These are phyloP conservation scores for Hypotaenidia okinawae DNA, from an alignment of 2,797 vertebrate genomes.

Conservation along the genomic window DNA sequence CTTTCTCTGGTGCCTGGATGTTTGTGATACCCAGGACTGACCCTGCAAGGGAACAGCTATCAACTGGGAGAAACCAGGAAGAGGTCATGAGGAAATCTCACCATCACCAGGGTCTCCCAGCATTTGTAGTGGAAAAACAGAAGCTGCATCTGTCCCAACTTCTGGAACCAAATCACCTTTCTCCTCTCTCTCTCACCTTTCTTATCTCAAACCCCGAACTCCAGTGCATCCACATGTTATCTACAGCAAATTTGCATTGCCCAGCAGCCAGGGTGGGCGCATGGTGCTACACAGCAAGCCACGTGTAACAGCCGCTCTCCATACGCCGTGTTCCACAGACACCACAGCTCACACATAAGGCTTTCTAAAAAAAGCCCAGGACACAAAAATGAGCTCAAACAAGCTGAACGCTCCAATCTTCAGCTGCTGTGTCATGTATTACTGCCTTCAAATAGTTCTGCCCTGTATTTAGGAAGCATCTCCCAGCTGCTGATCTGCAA, in stretches of 20 bases:
- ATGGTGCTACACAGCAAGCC: rapidly evolving
- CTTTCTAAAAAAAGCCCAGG: neutral
- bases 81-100: no score
- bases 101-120: no score
- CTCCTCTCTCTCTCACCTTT: no score
- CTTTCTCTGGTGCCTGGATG: no score
- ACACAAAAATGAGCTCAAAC: neutral
- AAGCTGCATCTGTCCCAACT: no score
- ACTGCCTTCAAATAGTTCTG: neutral
- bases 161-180: no score
- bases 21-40: no score
- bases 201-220: neutral
- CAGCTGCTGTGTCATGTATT: neutral
- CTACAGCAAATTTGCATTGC: neutral
- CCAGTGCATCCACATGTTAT: neutral
- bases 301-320: neutral
- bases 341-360: neutral
- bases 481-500: slow-evolving; percentile 20
- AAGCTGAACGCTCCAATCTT: neutral
- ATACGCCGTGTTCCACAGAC: rapidly evolving
- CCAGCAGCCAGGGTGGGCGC: neutral
- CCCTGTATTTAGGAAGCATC: neutral
- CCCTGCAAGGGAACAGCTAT: no score
- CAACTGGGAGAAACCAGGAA: no score
- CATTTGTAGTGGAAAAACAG: no score